These are phyloP conservation scores for Rhabdomys pumilio DNA, from an alignment of 2,797 vertebrate species.

Conservation along the genomic window DNA sequence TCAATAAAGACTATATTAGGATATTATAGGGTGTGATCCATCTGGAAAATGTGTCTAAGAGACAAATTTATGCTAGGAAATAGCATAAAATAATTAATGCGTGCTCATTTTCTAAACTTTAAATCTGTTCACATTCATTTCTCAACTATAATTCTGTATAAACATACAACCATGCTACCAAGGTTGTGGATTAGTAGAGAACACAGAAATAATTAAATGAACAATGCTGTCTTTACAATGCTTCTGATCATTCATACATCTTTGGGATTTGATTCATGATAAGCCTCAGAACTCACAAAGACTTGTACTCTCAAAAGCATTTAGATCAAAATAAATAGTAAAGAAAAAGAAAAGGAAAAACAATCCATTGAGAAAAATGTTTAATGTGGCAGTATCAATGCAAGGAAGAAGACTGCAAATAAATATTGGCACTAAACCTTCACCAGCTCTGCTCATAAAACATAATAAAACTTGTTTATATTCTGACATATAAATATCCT, in stretches of 20 bases:
- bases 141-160: slow-evolving; percentile 11
- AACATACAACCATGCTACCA: neutral
- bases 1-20: neutral
- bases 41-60: neutral
- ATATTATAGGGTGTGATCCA: neutral
- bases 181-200: neutral
- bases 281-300: slow-evolving; percentile 9
- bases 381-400: slow-evolving; percentile 30
- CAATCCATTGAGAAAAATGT: slow-evolving; percentile 12
- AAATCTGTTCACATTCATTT: slow-evolving; percentile 42
- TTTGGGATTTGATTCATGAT: slow-evolving; percentile 8
- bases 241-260: neutral
- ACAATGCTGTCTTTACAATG: neutral
- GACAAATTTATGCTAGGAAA: neutral
- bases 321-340: slow-evolving; percentile 45
- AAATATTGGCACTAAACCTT: slow-evolving; percentile 71
- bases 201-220: neutral
- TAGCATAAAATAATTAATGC: slow-evolving; percentile 16
- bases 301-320: slow-evolving; percentile 46
- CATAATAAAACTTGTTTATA: neutral
- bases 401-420: slow-evolving; percentile 68
- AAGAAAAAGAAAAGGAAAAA: slow-evolving; percentile 17
- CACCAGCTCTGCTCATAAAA: slow-evolving; percentile 45
- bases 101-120: slow-evolving; percentile 40
- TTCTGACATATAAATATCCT: neutral